Evolutionary conservation across 2,797 vertebrate species (phyloP), one percentile per base, ranked within the genome.

Genomic region (Simalia tracyae): DNA sequence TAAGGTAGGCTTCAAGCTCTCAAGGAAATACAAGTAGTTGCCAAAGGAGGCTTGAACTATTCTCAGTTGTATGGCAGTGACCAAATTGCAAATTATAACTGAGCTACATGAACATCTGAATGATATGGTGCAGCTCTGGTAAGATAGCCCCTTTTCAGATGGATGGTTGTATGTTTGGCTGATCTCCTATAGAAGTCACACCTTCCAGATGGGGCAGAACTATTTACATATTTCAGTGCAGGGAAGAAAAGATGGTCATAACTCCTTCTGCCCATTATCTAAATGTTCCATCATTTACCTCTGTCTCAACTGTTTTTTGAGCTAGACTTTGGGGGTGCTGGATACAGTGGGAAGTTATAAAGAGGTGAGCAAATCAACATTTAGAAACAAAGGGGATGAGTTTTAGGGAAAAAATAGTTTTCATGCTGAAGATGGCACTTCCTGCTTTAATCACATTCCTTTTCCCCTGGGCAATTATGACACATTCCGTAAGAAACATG

Each of bases 41-140:
- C 50, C 15, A 64, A 81, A 46, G 72, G 8, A 72, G 36, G 28
- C 19, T 61, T 81, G 28, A 61, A 22, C 10, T 56, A 59, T 66
- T 63, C 46, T n/a, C 42, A 91, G 84, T 57, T 66, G 12, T 59
- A 36, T 26, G 15, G 11, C 26, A 15, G 11, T 91, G 86, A 15
- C 19, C 72, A 54, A n/a, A 91, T 19, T 87, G 87, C 61, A 91
- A 57, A 87, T 87, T 81, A 81, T 81, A 81, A 81, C 72, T 76
- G 17, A 76, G 42, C 24, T 84, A 22, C 42, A 28, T 22, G 59
- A 63, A 84, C 36, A 22, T 46, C 54, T 7, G 46, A 84, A 72
- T 72, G 31, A 46, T 84, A n/a, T 60, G 17, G 24, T 91, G 56
- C 26, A 46, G 8, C 54, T 72, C 56, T 7, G 22, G 24, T 72